Base-by-base conservation (phyloP, 2,888 invertebrate genomes). In the Eupeodes luniger region DNA sequence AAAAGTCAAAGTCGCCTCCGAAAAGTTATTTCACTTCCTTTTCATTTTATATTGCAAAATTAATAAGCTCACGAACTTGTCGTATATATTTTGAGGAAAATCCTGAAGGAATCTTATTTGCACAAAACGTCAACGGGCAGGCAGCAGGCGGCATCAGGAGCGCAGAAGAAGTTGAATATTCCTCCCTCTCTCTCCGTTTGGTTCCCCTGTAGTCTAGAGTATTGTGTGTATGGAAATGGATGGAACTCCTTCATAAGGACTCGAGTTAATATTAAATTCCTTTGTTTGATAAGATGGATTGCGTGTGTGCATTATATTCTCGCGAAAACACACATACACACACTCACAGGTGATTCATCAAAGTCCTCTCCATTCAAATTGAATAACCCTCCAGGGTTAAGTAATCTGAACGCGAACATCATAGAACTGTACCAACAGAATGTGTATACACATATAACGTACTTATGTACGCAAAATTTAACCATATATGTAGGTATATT, bases 221-320 rank as follows among this genome's bases (percentile, higher is more conserved):
- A 40, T 9, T 9, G 9, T n/a, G 34, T 34, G 59, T 12, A 5
- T 11, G 59, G 12, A 11, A 7, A 34, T 14, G 61, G 27, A 6
- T 55, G 40, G 59, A 19, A 14, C 27, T 55, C 49, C 12, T 16
- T n/a, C 9, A 34, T n/a, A 27, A 74, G 34, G 16, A 34, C 19
- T 70, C 49, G 9, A 64, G 70, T 47, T 69, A 44, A 83, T 82
- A 86, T 83, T 83, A 86, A 86, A 86, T 83, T 86, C 86, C 86
- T 83, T 86, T 86, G 78, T 86, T 86, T 61, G 67, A 86, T 79
- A 83, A 75, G 70, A 64, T 78, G 57, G 19, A 70, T 78, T 75
- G 77, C 74, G 69, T 78, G 57, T 72, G 62, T 59, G 77, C 69
- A 47, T 51, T 53, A 53, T 40, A 69, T 53, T 12, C 67, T 51